Conservation (phyloP, 2,113 vertebrate genomes). For the Pampusana beccarii region DNA sequence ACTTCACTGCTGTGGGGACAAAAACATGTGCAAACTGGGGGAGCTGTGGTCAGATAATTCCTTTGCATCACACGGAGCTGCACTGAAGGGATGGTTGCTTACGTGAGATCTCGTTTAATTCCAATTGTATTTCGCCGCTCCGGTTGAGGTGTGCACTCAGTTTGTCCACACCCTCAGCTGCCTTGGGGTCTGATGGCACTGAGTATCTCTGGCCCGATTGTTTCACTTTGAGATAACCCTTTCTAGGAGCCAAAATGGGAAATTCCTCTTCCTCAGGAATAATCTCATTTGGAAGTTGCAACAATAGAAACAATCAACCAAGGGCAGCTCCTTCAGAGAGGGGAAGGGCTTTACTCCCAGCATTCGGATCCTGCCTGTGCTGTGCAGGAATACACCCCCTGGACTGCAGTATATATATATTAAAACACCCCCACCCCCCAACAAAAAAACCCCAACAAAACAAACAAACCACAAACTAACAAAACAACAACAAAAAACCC, state of each 20-base stretch:
- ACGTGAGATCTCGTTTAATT: neutral
- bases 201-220: neutral
- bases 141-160: accelerated
- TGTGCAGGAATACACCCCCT: neutral
- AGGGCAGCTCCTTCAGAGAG: neutral
- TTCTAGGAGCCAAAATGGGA: neutral
- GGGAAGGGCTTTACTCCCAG: neutral
- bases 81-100: neutral
- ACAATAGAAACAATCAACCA: neutral
- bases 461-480: neutral
- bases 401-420: neutral
- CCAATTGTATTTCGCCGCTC: neutral
- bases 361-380: neutral
- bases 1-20: neutral
- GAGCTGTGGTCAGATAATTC: neutral
- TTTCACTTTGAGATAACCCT: neutral
- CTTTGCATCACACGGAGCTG: neutral
- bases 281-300: neutral
- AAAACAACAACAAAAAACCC: neutral
- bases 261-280: neutral
- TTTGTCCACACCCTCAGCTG: neutral
- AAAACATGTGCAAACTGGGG: accelerated
- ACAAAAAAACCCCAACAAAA: neutral
- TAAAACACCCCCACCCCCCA: neutral
- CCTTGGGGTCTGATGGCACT: neutral